Evolutionary conservation across 2,113 vertebrate genomes (phyloP).

Genomic region (Rana temporaria): DNA sequence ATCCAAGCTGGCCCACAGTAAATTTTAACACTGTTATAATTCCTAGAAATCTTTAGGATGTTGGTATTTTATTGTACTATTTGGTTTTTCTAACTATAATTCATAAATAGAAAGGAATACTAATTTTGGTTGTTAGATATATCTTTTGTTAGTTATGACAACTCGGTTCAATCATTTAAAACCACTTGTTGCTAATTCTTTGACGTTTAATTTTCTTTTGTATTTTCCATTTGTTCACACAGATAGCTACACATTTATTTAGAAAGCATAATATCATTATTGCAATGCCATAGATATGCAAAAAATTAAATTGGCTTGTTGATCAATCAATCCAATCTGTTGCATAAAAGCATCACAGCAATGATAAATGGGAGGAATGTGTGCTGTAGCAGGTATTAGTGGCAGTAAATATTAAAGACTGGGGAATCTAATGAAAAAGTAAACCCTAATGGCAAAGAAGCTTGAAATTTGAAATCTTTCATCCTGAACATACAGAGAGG

Average conservation of each 20-base stretch:
- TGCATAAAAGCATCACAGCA: conserved; percentile 21
- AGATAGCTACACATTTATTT: conserved; percentile 16
- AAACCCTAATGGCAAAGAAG: conserved; percentile 8
- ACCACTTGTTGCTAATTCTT: neutral
- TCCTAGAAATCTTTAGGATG: too few relatives aligned
- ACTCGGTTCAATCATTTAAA: neutral
- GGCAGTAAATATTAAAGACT: conserved; percentile 6
- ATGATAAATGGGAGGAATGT: neutral
- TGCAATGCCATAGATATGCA: conserved; percentile 12
- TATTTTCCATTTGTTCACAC: neutral
- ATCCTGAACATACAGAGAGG: conserved; percentile 45
- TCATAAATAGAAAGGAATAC: too few relatives aligned
- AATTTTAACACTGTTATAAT: too few relatives aligned
- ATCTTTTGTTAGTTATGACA: conserved; percentile 1
- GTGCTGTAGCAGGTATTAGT: conserved; percentile 6
- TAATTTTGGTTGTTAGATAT: neutral
- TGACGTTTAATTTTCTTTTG: neutral
- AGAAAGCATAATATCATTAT: conserved; percentile 4
- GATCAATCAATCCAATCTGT: conserved; percentile 24
- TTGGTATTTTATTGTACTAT: too few relatives aligned
- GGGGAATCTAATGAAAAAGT: conserved; percentile 9
- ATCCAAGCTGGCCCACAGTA: too few relatives aligned
- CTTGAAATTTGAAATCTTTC: conserved; percentile 43
- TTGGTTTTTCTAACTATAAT: too few relatives aligned
- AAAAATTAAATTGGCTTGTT: neutral